Conservation (phyloP, 2,888 invertebrate genomes). For the Cantharis nigra region DNA sequence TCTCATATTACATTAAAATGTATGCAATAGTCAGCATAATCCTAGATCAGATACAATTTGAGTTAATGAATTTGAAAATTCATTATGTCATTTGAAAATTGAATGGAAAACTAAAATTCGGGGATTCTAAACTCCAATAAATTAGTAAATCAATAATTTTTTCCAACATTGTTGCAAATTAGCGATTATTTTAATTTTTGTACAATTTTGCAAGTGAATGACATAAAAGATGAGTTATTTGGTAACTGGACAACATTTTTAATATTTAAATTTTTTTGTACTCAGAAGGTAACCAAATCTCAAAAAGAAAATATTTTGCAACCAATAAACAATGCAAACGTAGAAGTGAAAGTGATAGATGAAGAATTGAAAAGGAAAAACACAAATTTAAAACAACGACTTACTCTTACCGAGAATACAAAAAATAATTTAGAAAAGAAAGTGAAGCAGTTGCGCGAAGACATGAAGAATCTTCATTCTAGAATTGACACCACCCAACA, state of each 20-base stretch:
- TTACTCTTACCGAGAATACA: constrained; percentile 37
- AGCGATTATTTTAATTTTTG: no score
- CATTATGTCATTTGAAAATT: no score
- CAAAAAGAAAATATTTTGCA: constrained; percentile 24
- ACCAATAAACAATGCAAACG: constrained; percentile 7
- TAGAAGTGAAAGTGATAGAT: constrained; percentile 35
- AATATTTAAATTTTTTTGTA: background rate
- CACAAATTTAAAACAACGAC: constrained; percentile 38
- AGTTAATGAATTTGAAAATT: no score
- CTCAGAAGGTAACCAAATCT: constrained; percentile 12
- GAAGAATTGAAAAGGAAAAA: constrained; percentile 44
- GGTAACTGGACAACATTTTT: background rate
- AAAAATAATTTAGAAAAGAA: constrained; percentile 42
- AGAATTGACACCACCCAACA: constrained; percentile 27
- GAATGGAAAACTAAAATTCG: no score
- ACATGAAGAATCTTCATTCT: constrained; percentile 39
- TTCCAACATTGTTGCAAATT: no score
- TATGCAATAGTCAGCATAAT: no score
- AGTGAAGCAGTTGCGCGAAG: constrained; percentile 43
- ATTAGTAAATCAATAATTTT: no score
- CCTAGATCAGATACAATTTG: no score
- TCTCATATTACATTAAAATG: no score
- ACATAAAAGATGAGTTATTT: no score
- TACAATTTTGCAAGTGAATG: no score
- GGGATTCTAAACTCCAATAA: no score